These are phyloP conservation scores for Odontocerum albicorne DNA, from an alignment of 2,888 invertebrate species.

Conservation along the genomic window DNA sequence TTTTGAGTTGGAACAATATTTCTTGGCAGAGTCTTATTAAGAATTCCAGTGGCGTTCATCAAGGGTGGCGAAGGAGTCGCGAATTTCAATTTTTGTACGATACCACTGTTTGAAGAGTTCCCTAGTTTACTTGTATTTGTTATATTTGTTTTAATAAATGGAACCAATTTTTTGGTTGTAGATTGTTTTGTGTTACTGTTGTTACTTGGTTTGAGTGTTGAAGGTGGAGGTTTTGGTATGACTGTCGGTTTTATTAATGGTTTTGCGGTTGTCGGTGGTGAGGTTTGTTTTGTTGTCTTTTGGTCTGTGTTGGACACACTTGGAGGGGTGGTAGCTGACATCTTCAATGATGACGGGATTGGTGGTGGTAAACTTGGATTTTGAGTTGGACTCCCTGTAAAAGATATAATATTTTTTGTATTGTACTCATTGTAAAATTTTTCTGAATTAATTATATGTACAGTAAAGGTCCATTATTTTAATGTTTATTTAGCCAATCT, in stretches of 20 bases:
- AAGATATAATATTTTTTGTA: too few relatives aligned
- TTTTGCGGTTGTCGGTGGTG: too few relatives aligned
- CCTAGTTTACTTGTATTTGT: too few relatives aligned
- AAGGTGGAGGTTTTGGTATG: neutral
- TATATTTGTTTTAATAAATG: too few relatives aligned
- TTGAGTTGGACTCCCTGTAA: too few relatives aligned
- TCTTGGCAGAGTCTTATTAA: slow-evolving; percentile 18
- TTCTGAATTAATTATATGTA: too few relatives aligned
- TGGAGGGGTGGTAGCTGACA: slow-evolving; percentile 6
- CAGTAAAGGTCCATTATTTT: too few relatives aligned
- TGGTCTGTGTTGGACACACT: neutral
- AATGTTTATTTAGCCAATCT: too few relatives aligned
- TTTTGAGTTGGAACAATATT: too few relatives aligned
- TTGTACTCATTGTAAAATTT: too few relatives aligned
- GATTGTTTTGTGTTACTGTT: too few relatives aligned
- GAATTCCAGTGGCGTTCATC: slow-evolving; percentile 20
- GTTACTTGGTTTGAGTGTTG: neutral
- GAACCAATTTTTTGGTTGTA: neutral
- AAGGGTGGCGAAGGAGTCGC: slow-evolving; percentile 12
- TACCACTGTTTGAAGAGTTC: too few relatives aligned
- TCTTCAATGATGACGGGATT: slow-evolving; percentile 15
- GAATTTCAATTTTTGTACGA: neutral
- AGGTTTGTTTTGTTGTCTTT: neutral
- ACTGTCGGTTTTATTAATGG: neutral
- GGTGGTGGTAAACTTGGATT: slow-evolving; percentile 1